Conservation (phyloP, 1,140 invertebrate genomes). For the Nasonia giraulti region DNA sequence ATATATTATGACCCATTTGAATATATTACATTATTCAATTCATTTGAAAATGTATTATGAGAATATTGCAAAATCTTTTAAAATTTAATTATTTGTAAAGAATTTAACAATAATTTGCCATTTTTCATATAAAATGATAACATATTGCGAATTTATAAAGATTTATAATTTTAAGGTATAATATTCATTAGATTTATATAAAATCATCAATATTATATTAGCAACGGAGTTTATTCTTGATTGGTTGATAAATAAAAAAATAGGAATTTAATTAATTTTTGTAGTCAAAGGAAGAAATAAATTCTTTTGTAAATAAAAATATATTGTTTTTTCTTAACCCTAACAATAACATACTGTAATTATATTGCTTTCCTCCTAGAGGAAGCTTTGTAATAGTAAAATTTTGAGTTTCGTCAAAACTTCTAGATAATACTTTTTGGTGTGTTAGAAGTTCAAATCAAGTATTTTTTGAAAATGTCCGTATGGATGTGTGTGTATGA, state of each 20-base stretch:
- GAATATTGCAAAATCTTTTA: no score
- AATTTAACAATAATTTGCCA: not conserved
- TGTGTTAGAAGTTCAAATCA: no score
- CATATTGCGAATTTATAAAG: not conserved
- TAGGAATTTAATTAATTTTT: slow-evolving; percentile 12
- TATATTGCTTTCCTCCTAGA: no score
- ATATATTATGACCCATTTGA: not conserved
- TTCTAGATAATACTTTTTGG: no score
- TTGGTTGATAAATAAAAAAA: not conserved
- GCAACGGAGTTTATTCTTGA: not conserved
- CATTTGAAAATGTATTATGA: not conserved
- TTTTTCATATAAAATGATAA: not conserved
- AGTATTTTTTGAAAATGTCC: no score
- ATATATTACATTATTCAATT: not conserved
- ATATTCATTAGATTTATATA: slow-evolving; percentile 1
- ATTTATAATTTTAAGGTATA: not conserved
- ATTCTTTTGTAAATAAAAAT: slow-evolving; percentile 22
- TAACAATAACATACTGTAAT: no score
- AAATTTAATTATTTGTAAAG: not conserved
- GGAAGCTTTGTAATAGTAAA: no score
- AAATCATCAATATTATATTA: not conserved
- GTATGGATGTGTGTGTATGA: no score
- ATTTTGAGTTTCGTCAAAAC: no score
- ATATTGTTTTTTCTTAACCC: not conserved
- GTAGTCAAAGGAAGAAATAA: slow-evolving; percentile 31